Evolutionary conservation across 2,797 vertebrate species (phyloP).

Genomic region (Hydrophis major): DNA sequence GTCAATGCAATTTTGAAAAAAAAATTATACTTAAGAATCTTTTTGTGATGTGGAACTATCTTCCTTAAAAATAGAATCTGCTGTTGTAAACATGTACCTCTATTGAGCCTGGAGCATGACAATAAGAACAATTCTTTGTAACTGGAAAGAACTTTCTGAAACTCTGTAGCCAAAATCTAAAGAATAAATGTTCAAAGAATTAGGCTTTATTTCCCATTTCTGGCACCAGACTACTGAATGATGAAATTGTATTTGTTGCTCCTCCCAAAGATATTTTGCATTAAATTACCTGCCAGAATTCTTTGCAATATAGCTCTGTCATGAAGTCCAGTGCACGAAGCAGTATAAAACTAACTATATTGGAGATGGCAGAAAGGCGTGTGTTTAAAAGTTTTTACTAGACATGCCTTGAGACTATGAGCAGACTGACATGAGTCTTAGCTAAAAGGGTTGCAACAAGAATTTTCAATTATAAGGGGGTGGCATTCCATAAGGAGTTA

Average conservation of each 20-base stretch:
- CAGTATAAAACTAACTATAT: not conserved
- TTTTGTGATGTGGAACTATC: not conserved
- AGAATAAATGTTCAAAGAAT: not conserved
- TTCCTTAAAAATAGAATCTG: not conserved
- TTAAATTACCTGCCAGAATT: not conserved
- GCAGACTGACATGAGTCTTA: not conserved
- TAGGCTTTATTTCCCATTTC: not conserved
- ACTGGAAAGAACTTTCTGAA: not conserved
- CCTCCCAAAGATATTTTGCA: not conserved
- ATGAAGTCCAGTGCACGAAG: not conserved
- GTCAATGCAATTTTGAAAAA: not conserved
- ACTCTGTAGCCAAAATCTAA: not conserved
- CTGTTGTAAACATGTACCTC: not conserved
- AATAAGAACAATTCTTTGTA: not conserved
- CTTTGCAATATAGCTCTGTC: not conserved
- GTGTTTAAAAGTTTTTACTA: not conserved
- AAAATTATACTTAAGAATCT: not conserved
- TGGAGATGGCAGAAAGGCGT: not conserved
- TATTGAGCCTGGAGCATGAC: not conserved
- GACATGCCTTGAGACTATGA: not conserved
- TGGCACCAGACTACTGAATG: not conserved
- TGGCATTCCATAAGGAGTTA: constrained; percentile 48
- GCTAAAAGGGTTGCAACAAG: not conserved
- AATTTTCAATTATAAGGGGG: constrained; percentile 37
- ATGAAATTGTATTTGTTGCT: not conserved